Evolutionary conservation across 1,140 invertebrate genomes (phyloP), one percentile per base, ranked within the genome.

Genomic region (Sminthurides bifidus): DNA sequence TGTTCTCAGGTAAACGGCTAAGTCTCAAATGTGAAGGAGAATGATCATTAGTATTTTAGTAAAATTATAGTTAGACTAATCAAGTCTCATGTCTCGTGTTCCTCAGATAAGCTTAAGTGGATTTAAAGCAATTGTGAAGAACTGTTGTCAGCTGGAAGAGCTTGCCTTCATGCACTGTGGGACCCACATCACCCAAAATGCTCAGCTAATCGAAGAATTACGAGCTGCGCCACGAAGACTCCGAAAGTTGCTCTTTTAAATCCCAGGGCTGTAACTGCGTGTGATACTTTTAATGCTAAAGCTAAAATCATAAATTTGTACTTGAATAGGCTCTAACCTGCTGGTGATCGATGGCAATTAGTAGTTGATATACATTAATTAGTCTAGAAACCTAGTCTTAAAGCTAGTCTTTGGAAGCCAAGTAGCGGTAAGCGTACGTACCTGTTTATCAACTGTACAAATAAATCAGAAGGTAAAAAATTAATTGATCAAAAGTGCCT

Each of bases 51-150:
- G 15, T 8, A 17, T 12, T 8, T 41, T 41, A 17, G 5, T 8
- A 17, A 17, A 41, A 41, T 41, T 41, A 8, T 41, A 8, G 21
- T 17, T 45, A 45, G 14, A 23, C 6, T 38, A 52, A 23, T 52
- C 21, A 38, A 38, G 5, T 31, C 8, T 23, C 3, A 27, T 23
- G 5, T 10, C 35, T 6, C 10, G 4, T 8, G 17, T 21, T 2
- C n/a, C 15, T 6, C 43, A 56, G 54, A 56, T 56, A 17, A 56
- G 54, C 29, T 17, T 26, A 4, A 51, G 15, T 37, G 54, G 54
- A 35, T 46, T 56, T 15, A 14, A 40, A 2, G 21, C 35, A 5
- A 51, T 51, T 14, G 35, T 50, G 1, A 1, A 29, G 15, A 43
- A 56, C 27, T 56, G 54, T 35, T 17, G 15, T 19, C 50, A 56